Evolutionary conservation across 2,888 invertebrate genomes (phyloP).

Genomic region (Limnephilus marmoratus): DNA sequence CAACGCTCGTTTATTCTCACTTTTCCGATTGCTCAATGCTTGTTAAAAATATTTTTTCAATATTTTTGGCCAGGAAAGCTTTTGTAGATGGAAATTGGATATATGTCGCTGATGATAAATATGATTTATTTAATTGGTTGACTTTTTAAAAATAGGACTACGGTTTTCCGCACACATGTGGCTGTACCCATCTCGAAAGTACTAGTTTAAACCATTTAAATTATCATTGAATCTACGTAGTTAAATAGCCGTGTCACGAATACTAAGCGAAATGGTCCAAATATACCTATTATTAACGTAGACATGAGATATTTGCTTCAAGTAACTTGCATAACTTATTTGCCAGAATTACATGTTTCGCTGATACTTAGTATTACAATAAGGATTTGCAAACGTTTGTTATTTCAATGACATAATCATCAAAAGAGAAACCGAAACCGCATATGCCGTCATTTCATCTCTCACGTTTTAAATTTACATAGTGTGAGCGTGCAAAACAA

Average conservation of each 20-base stretch:
- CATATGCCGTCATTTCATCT: slow-evolving; percentile 2
- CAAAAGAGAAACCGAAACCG: neutral
- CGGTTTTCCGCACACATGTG: neutral
- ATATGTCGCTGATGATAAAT: neutral
- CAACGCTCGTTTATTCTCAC: neutral
- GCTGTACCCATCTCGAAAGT: neutral
- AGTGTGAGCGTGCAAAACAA: neutral
- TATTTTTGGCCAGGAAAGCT: neutral
- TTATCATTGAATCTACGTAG: neutral
- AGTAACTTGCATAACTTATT: neutral
- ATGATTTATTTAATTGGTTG: neutral
- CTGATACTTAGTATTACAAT: neutral
- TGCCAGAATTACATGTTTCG: neutral
- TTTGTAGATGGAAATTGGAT: neutral
- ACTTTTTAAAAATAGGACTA: neutral
- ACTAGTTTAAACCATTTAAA: neutral
- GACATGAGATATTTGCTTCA: neutral
- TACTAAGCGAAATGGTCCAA: neutral
- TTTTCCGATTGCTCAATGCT: neutral
- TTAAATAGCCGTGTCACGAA: neutral
- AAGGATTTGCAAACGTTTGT: neutral
- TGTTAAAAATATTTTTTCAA: neutral
- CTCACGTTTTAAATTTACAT: neutral
- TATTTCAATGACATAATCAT: slow-evolving; percentile 2
- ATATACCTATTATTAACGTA: neutral